Evolutionary conservation across 2,113 vertebrate species (phyloP).

Genomic region (Tylochromis polylepis): DNA sequence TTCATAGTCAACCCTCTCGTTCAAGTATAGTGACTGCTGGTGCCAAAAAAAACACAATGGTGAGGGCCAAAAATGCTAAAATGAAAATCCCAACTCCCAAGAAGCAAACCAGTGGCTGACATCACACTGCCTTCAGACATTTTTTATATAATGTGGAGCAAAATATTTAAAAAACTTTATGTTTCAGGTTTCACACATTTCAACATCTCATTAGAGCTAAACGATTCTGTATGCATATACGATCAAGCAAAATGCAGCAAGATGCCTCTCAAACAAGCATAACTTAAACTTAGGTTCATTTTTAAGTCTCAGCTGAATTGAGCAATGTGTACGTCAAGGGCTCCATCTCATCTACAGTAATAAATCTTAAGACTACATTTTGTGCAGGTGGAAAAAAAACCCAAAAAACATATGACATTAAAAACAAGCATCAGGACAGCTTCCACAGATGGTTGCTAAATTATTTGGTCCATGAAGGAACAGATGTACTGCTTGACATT

Average conservation of each 20-base stretch:
- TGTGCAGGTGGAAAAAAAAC: background rate
- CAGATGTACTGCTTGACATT: slow-evolving; percentile 29
- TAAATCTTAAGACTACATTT: background rate
- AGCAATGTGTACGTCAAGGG: background rate
- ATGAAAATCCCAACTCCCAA: background rate
- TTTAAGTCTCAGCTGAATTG: background rate
- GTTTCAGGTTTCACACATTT: background rate
- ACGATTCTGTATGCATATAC: background rate
- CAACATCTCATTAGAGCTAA: background rate
- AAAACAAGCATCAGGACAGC: background rate
- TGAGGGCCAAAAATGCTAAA: background rate
- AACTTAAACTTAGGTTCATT: background rate
- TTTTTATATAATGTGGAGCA: background rate
- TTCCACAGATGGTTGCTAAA: background rate
- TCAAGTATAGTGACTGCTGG: background rate
- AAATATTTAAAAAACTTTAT: background rate
- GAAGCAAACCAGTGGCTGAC: background rate
- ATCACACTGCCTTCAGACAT: background rate
- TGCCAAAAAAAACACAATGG: background rate
- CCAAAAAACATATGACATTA: background rate
- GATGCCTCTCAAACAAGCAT: background rate
- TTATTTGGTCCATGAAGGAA: background rate
- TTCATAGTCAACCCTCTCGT: background rate
- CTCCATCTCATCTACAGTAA: background rate
- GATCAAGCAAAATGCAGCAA: background rate